phyloP scores from a whole-genome alignment of 2,113 vertebrate genomes.

The Budorcas taxicolor region DNA sequence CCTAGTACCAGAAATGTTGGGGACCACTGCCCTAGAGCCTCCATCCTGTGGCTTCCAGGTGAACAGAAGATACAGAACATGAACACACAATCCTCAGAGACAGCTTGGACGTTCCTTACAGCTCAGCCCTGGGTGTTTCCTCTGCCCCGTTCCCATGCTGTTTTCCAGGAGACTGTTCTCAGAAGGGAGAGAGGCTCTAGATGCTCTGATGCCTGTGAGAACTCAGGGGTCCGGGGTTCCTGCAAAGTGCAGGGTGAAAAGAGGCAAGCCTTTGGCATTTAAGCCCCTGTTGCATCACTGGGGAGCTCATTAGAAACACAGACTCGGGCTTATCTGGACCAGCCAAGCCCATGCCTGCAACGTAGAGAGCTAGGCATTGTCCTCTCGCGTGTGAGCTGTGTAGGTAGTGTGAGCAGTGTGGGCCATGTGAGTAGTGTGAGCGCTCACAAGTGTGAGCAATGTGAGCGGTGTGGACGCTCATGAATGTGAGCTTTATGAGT shows the following conservation, averaged over 20 bases:
- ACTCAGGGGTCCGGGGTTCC: too few relatives aligned
- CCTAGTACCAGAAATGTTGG: neutral
- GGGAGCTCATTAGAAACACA: neutral
- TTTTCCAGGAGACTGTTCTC: neutral
- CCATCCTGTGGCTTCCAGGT: neutral
- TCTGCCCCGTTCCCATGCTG: neutral
- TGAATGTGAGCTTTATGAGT: neutral
- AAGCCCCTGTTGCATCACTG: neutral
- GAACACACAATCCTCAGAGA: neutral
- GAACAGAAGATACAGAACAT: neutral
- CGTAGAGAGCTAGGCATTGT: neutral
- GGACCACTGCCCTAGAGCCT: neutral
- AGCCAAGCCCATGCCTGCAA: neutral
- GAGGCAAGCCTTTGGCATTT: neutral
- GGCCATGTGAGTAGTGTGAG: neutral
- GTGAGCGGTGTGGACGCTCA: neutral
- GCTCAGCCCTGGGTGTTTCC: neutral
- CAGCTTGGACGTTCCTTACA: neutral
- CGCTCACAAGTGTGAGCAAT: accelerated
- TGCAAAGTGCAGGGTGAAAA: neutral
- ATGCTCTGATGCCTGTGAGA: neutral
- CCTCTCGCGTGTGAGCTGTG: accelerated
- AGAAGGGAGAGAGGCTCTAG: neutral
- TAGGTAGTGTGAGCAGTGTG: neutral
- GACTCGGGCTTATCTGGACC: neutral